phyloP scores from a whole-genome alignment of 2,888 invertebrate species.

The Drosophila phalerata region DNA sequence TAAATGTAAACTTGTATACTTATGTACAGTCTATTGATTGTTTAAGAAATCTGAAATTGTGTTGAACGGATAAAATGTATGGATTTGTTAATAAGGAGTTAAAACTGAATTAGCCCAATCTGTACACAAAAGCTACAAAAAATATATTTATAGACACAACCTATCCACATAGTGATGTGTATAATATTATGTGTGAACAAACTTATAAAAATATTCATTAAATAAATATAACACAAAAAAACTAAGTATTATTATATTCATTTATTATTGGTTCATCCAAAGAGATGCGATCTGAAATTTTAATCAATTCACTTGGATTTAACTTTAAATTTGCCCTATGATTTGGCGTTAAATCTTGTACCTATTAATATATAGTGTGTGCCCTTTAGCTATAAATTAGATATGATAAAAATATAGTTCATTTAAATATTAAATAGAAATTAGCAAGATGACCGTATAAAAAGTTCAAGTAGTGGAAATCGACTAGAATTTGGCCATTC shows the following conservation, averaged over 20 bases:
- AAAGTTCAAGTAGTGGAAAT: too few relatives aligned
- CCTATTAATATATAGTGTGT: too few relatives aligned
- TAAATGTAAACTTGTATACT: conserved; percentile 17
- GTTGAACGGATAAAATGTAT: conserved; percentile 1
- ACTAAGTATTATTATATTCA: neutral
- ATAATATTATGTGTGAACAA: conserved; percentile 61
- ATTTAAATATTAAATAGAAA: too few relatives aligned
- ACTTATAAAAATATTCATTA: conserved; percentile 58
- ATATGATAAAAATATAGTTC: too few relatives aligned
- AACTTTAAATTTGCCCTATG: too few relatives aligned
- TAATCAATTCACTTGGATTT: too few relatives aligned
- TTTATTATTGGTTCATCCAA: neutral
- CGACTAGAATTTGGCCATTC: too few relatives aligned
- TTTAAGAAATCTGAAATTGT: conserved; percentile 9
- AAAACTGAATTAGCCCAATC: conserved; percentile 15
- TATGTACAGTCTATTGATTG: conserved; percentile 39
- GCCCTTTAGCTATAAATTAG: too few relatives aligned
- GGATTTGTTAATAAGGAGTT: neutral
- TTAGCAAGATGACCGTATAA: too few relatives aligned
- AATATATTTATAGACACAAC: conserved; percentile 33
- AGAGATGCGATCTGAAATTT: too few relatives aligned
- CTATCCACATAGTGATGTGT: conserved; percentile 45
- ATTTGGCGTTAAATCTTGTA: too few relatives aligned
- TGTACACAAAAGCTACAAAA: conserved; percentile 25
- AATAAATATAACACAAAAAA: conserved; percentile 58